Base-by-base conservation (phyloP, 2,797 vertebrate species). In the Simalia tracyae region DNA sequence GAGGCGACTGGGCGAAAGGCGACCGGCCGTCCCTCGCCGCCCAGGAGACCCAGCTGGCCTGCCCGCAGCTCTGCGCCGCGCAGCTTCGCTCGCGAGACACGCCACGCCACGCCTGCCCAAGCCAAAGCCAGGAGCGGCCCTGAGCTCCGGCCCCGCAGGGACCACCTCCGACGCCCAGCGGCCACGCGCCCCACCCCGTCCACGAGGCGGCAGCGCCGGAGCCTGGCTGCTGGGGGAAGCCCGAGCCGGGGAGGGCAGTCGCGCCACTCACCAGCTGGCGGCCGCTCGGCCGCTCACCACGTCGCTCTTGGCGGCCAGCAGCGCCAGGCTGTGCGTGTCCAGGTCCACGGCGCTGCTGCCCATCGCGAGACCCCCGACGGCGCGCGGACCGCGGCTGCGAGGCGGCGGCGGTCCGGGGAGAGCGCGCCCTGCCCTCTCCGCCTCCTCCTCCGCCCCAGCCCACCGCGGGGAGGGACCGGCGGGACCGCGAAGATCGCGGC, bases 261-360 rank as follows among this genome's bases (percentile, higher is more conserved):
- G 57, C 31, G 57, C 22, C 31, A 87, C 88, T 98, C 98, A 98
- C 98, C 98, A 98, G 97, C 98, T 97, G 92, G 98, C 98, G 93
- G 98, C 98, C 76, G 97, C 97, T 63, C 98, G 97, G 17, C 97
- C 97, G 95, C 98, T 98, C 85, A 98, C 95, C 95, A 98, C 98
- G 97, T 98, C 98, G 96, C 98, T 98, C 95, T 98, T 98, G 89
- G 98, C 98, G 56, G 98, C 98, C 95, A 98, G 97, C 96, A 98
- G 26, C 89, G 98, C 98, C 96, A 98, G 96, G 96, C 97, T 97
- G 97, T 98, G 98, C 96, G 98, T 98, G 95, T 98, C 98, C 97
- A 98, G 97, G 97, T 98, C 46, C 50, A 68, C 28, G 61, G 61
- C 98, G 91, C 98, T 96, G 95, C 97, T 94, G 91, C 86, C 96